phyloP scores from a whole-genome alignment of 2,113 vertebrate species.

The Spheniscus mendiculus region DNA sequence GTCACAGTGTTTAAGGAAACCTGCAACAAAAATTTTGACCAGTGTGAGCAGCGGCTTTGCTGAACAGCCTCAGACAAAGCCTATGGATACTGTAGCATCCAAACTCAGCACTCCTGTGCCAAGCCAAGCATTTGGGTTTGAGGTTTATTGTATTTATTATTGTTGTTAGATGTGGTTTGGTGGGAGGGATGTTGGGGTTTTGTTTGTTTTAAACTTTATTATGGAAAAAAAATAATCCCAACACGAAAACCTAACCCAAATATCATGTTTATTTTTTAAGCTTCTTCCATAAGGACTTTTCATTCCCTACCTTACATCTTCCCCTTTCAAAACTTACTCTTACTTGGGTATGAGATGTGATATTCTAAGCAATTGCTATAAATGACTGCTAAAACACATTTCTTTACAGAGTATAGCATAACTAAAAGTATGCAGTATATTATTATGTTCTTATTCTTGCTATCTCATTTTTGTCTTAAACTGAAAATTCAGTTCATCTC shows the following conservation, averaged over 20 bases:
- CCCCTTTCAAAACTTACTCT: not conserved
- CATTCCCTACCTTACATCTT: not conserved
- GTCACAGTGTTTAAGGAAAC: not conserved
- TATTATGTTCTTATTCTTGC: not conserved
- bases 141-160: not conserved
- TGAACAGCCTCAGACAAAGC: not conserved
- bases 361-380: not conserved
- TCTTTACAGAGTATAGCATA: not conserved
- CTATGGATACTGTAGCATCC: not conserved
- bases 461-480: not conserved
- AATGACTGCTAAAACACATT: not conserved
- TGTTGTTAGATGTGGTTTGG: not conserved
- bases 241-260: not conserved
- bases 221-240: not conserved
- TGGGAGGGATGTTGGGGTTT: not conserved
- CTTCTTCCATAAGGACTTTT: not conserved
- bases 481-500: not conserved
- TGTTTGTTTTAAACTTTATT: not conserved
- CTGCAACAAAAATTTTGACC: not conserved
- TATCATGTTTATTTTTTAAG: not conserved
- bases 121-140: not conserved
- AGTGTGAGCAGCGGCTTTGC: not conserved
- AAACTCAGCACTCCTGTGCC: not conserved
- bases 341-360: not conserved
- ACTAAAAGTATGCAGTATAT: not conserved